phyloP scores from a whole-genome alignment of 1,140 invertebrate species.

The Matsumurasca onukii region DNA sequence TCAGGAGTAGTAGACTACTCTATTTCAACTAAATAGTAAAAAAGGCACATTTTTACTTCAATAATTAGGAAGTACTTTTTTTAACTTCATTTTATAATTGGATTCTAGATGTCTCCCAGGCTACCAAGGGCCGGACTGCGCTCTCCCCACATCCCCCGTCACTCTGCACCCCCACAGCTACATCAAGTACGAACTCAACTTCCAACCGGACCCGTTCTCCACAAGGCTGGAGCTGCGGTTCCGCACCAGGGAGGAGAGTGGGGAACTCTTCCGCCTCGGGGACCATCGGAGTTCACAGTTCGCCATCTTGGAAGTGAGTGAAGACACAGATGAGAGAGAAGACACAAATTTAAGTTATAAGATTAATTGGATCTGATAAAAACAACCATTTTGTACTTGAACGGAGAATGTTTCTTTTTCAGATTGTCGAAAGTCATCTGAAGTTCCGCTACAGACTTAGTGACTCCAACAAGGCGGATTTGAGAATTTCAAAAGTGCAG shows the following conservation, averaged over 20 bases:
- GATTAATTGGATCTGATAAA: conserved; percentile 2
- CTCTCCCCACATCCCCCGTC: conserved; percentile 77
- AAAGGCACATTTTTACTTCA: no score
- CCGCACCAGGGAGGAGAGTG: conserved; percentile 87
- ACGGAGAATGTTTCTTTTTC: background rate
- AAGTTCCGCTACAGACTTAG: conserved; percentile 93
- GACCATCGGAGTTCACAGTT: conserved; percentile 95
- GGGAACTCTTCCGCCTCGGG: conserved; percentile 88
- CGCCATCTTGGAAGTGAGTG: conserved; percentile 80
- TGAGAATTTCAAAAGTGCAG: conserved; percentile 84
- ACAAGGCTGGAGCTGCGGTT: conserved; percentile 91
- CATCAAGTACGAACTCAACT: conserved; percentile 93
- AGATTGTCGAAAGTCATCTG: conserved; percentile 85
- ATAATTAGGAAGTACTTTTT: no score
- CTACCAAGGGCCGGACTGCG: conserved; percentile 85
- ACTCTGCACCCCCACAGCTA: conserved; percentile 92
- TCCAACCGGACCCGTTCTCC: conserved; percentile 88
- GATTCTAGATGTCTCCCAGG: conserved; percentile 93
- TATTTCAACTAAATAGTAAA: no score
- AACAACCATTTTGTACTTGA: background rate
- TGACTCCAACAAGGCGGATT: conserved; percentile 80
- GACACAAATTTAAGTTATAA: no score
- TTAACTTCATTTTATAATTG: no score
- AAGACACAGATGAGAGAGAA: background rate
- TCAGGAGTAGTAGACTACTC: no score